These are phyloP conservation scores for Onychostoma macrolepis DNA, from an alignment of 2,113 vertebrate species.

Conservation along the genomic window DNA sequence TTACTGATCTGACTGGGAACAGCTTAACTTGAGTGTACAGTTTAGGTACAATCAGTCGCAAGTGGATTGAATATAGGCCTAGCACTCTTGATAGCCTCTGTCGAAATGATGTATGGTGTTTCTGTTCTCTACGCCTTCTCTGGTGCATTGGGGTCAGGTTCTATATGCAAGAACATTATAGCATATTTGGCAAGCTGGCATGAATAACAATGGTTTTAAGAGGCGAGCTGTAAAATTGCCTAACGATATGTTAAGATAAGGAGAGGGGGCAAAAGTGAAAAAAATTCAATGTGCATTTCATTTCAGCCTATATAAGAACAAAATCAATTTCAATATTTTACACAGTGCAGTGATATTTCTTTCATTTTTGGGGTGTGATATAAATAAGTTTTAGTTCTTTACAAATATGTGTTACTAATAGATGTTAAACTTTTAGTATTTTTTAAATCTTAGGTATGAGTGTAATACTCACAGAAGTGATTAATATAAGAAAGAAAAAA, in stretches of 20 bases:
- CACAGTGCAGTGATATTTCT: not conserved
- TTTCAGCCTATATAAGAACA: not conserved
- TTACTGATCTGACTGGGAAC: constrained; percentile 30
- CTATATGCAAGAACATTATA: constrained; percentile 37
- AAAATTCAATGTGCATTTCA: not conserved
- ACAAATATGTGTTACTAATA: not conserved
- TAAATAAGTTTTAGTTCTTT: not conserved
- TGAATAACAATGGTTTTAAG: not conserved
- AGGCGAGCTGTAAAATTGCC: not conserved
- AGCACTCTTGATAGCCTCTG: constrained; percentile 57
- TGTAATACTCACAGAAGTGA: not conserved
- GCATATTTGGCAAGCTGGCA: constrained; percentile 14
- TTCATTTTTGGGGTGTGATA: not conserved
- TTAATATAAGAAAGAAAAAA: not conserved
- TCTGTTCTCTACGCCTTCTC: constrained; percentile 60
- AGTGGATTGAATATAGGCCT: constrained; percentile 62
- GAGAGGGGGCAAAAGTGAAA: not conserved
- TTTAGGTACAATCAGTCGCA: constrained; percentile 53
- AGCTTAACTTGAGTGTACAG: not conserved
- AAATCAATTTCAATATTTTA: not conserved
- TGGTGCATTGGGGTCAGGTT: constrained; percentile 60
- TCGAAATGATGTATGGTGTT: constrained; percentile 67
- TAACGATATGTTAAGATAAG: not conserved
- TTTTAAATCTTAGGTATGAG: not conserved
- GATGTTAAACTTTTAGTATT: not conserved